Evolutionary conservation across 2,113 vertebrate genomes (phyloP).

Genomic region (Aegithalos caudatus): DNA sequence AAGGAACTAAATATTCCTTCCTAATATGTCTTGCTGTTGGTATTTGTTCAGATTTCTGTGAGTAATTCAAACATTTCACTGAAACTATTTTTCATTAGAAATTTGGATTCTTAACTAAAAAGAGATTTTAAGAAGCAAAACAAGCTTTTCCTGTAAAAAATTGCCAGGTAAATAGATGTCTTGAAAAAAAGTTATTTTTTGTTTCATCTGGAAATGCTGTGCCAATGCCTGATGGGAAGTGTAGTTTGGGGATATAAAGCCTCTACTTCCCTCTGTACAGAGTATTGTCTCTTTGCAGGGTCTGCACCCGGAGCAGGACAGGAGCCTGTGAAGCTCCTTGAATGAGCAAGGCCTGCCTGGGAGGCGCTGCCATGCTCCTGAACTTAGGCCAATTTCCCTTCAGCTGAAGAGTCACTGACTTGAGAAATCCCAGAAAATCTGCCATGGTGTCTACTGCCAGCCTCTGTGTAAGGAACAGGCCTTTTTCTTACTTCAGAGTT

Average conservation of each 20-base stretch:
- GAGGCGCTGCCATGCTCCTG: accelerated
- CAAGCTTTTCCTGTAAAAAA: neutral
- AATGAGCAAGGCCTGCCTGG: neutral
- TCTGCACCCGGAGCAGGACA: neutral
- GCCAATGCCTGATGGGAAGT: neutral
- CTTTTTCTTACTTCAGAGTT: neutral
- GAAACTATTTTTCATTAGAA: neutral
- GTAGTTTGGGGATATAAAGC: neutral
- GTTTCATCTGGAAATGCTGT: neutral
- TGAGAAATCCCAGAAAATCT: neutral
- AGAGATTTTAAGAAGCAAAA: neutral
- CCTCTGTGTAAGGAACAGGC: neutral
- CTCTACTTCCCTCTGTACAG: accelerated
- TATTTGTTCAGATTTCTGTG: neutral
- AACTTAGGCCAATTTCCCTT: neutral
- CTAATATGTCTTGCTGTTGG: neutral
- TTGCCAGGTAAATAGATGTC: neutral
- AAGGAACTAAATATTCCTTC: neutral
- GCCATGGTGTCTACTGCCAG: neutral
- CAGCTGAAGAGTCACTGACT: neutral
- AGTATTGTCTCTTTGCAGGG: accelerated
- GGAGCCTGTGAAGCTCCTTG: neutral
- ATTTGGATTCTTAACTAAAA: neutral
- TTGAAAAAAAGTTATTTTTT: neutral
- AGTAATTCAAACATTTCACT: neutral